Base-by-base conservation (phyloP, 2,888 invertebrate species). In the Drosophila mercatorum region DNA sequence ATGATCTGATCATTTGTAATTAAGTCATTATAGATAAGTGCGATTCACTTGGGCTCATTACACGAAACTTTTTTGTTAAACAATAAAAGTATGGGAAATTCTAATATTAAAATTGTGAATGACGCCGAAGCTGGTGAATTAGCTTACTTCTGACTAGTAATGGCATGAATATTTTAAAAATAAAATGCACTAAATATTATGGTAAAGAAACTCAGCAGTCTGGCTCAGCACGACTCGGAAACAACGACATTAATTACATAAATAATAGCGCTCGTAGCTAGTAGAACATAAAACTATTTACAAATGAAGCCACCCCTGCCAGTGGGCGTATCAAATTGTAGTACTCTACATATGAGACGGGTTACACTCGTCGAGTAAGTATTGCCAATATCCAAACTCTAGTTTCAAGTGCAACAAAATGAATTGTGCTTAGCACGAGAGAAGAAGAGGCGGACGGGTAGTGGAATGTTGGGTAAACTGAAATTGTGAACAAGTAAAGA, bases 1-100 rank as follows among this genome's bases (percentile, higher is more conserved):
- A 49, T 43, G 11, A 41, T 41, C 49, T 36, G 11, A 36, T 44
- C 57, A 76, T 58, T 58, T 70, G 46, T 65, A 74, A 74, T 74
- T 78, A 56, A 76, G 52, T 65, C 41, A 56, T 60, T 57, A 44
- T 14, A 46, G 38, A 11, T 22, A 57, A 36, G 57, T 44, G 22
- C 46, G 40, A 22, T 36, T 34, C 43, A n/a, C 28, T 49, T 26
- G 11, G 17, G 5, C 46, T 34, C 28, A 68, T 7, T 31, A 49
- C 0, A n/a, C 2, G 5, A 14, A 31, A 7, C 5, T 22, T 22
- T 22, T 22, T 22, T 2, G 1, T 22, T 22, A 1, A 1, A 22
- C 22, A 22, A 22, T 22, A 22, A 2, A 22, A 22, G 22, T 22
- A 22, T 22, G 49, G 8, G 10, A 31, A n/a, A n/a, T 31, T 49